phyloP scores from a whole-genome alignment of 2,797 vertebrate genomes.

The Austrolebias charrua region DNA sequence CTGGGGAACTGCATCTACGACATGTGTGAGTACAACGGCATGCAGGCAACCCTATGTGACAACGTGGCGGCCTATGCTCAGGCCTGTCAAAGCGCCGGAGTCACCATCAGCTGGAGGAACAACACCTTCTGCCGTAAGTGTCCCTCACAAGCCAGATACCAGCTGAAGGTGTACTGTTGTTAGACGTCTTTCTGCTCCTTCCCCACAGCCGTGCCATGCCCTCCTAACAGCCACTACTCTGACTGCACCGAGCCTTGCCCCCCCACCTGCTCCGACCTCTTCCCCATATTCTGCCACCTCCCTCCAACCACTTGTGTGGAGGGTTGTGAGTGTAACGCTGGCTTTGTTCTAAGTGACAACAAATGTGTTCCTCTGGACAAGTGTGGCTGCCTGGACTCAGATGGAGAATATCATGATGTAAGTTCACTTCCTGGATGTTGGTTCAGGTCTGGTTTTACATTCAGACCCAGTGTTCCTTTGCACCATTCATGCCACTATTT shows the following conservation, averaged over 20 bases:
- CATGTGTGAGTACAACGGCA: slow-evolving; percentile 83
- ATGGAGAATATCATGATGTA: slow-evolving; percentile 77
- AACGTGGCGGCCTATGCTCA: slow-evolving; percentile 81
- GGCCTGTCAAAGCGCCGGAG: slow-evolving; percentile 77
- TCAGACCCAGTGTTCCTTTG: too few species aligned
- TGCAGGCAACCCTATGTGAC: slow-evolving; percentile 79
- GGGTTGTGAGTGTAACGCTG: slow-evolving; percentile 80
- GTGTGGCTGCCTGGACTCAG: slow-evolving; percentile 77
- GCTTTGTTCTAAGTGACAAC: slow-evolving; percentile 78
- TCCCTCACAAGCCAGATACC: neutral
- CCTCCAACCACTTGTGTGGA: slow-evolving; percentile 77
- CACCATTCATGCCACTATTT: too few species aligned
- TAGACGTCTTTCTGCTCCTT: neutral
- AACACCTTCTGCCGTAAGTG: slow-evolving; percentile 82
- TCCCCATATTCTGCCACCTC: slow-evolving; percentile 74
- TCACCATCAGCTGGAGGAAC: slow-evolving; percentile 83
- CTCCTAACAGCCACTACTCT: slow-evolving; percentile 78
- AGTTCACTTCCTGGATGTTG: slow-evolving; percentile 51
- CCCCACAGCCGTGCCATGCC: slow-evolving; percentile 80
- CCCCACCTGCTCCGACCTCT: slow-evolving; percentile 79
- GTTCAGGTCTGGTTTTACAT: too few species aligned
- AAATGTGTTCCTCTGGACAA: slow-evolving; percentile 73
- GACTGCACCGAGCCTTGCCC: slow-evolving; percentile 80
- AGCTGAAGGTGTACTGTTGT: neutral
- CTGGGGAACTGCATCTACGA: slow-evolving; percentile 78